Evolutionary conservation across 2,888 invertebrate species (phyloP).

Genomic region (Boloria euphrosyne): DNA sequence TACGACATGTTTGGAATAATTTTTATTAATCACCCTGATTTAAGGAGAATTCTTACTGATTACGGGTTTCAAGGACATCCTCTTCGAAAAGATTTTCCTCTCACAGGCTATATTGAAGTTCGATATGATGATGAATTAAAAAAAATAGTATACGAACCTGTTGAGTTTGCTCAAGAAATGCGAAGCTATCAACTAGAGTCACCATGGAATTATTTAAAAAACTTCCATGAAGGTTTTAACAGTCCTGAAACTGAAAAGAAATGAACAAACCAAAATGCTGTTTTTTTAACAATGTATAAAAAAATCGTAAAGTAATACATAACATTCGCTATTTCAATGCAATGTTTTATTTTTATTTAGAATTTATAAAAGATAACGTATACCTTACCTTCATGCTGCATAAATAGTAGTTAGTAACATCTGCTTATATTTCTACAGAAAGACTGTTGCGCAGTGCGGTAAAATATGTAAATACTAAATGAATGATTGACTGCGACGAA

Average conservation of each 20-base stretch:
- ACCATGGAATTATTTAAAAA: conserved; percentile 68
- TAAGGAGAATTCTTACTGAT: conserved; percentile 70
- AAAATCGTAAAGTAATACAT: too few relatives aligned
- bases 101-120: conserved; percentile 69
- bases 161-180: conserved; percentile 67
- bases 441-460: conserved; percentile 31
- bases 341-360: too few relatives aligned
- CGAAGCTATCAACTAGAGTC: conserved; percentile 59
- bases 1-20: conserved; percentile 73
- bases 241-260: conserved; percentile 36
- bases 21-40: conserved; percentile 71
- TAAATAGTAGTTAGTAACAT: background rate
- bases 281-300: too few relatives aligned
- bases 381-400: background rate
- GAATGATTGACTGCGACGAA: conserved; percentile 15
- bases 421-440: background rate
- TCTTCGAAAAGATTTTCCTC: conserved; percentile 70
- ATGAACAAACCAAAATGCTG: conserved; percentile 4
- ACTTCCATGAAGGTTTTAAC: conserved; percentile 66
- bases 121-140: conserved; percentile 74
- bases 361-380: too few relatives aligned
- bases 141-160: conserved; percentile 72
- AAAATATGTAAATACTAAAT: conserved; percentile 29
- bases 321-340: too few relatives aligned
- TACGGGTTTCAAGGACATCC: conserved; percentile 75